Base-by-base conservation (phyloP, 2,113 vertebrate genomes). In the Ondatra zibethicus region DNA sequence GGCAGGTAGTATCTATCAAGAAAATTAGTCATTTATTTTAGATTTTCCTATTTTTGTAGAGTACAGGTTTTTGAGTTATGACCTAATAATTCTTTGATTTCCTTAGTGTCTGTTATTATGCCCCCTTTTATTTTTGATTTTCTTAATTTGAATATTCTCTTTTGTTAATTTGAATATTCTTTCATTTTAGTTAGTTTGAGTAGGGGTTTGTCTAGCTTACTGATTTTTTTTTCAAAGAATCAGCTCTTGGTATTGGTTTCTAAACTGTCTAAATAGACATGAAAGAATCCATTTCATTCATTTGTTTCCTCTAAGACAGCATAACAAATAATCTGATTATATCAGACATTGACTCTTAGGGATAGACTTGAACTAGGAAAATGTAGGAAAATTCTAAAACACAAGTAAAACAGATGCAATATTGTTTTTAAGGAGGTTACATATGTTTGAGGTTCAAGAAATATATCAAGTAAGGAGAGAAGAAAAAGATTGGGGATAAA, bases 401-500 rank as follows among this genome's bases (percentile, higher is more conserved):
- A 21, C 77, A 80, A 93, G 50, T 50, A 88, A 91, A 94, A 10
- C 19, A 88, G 61, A 94, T 73, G 75, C 33, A 92, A 77, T 82
- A 92, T 93, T n/a, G 21, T 72, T 92, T 93, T 89, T 63, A 72
- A 93, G 77, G 84, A 11, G 3, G 29, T 17, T 36, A 72, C 29
- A 66, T 50, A 82, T 61, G 61, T 93, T 89, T 75, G 23, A 82
- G 68, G 33, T 23, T 29, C 16, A 81, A 80, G 36, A 31, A 39
- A 39, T 80, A 92, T 78, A 52, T 12, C 10, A 77, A 21, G 21
- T 52, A 88, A 96, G 27, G 16, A 25, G 72, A 78, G 23, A 55
- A 91, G 23, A 72, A 17, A 1, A 66, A 47, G 13, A 17, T 0
- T 29, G 1, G 33, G 73, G 58, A 92, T 33, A 45, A 47, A 14